A percentile compares a stretch with the other conserved stretches of the same genome.
phyloP scores from a whole-genome alignment of 1,140 invertebrate species.

The Megathymus violae region DNA sequence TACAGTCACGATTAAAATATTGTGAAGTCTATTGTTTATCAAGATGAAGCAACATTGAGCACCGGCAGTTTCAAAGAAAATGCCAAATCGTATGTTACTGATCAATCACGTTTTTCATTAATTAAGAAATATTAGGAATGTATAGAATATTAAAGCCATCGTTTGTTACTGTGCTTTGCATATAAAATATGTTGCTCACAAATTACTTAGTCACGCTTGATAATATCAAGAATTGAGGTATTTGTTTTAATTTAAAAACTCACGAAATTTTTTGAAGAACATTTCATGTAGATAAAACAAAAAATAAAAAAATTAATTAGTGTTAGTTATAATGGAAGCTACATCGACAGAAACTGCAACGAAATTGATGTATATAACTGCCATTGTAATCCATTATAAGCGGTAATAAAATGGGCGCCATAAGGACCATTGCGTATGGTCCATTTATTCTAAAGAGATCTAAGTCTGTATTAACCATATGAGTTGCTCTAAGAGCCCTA shows the following conservation, averaged over 20 bases:
- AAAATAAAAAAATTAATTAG: too few relatives aligned
- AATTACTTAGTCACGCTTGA: constrained; percentile 25
- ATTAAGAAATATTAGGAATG: constrained; percentile 1
- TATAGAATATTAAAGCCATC: background rate
- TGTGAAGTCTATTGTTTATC: background rate
- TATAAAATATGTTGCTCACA: background rate
- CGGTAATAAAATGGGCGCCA: too few relatives aligned
- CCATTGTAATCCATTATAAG: too few relatives aligned
- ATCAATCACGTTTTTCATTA: constrained; percentile 26
- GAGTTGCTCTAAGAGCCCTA: too few relatives aligned
- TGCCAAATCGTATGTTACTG: constrained; percentile 5
- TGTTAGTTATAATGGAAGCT: too few relatives aligned
- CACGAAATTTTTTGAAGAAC: too few relatives aligned
- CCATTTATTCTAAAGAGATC: too few relatives aligned
- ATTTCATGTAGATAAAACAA: constrained; percentile 6
- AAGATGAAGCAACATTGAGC: background rate
- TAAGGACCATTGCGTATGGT: too few relatives aligned
- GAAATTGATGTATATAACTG: too few relatives aligned
- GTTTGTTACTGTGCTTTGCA: constrained; percentile 6
- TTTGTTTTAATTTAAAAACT: background rate
- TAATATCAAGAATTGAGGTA: constrained; percentile 1
- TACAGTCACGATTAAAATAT: constrained; percentile 3
- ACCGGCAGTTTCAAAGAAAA: constrained; percentile 23
- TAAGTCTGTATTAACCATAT: too few relatives aligned
- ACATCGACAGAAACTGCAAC: too few relatives aligned